Evolutionary conservation across 2,797 vertebrate species (phyloP), one percentile per base, ranked within the genome.

Genomic region (Hoplostethus atlanticus): DNA sequence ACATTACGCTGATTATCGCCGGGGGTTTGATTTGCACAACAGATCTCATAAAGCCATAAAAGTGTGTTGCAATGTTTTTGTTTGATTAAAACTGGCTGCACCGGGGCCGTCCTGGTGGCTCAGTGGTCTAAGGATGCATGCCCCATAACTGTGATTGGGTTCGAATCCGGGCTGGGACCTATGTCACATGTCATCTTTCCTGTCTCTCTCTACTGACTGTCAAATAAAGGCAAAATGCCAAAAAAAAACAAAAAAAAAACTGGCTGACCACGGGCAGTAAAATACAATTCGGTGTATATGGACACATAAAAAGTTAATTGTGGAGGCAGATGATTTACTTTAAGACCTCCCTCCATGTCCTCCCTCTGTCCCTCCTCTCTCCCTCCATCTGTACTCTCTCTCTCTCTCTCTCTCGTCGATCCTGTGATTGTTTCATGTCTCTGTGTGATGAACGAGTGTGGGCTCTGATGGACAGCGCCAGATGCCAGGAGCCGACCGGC

Each of bases 401-500:
- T 12, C 51, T 53, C 51, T 12, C 51, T 13, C 48, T 31, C 5
- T 63, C 13, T 47, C 21, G 46, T 46, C 38, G 34, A 12, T 72
- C 30, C 50, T 28, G 44, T 51, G 25, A 63, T 51, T 71, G 71
- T 61, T 81, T 73, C 76, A 69, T 68, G 72, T 79, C 57, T 58
- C 67, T 31, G 61, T 34, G 17, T 53, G 76, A 12, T 77, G 69
- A 81, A 77, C 66, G 59, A 59, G 69, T 46, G 67, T 64, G 73
- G 76, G 80, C 80, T 85, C 72, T 71, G 71, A 80, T 74, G 68
- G 53, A 58, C 50, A 67, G 81, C 81, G 81, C 79, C 85, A 89
- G 72, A 87, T 80, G 81, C 73, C 64, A 38, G 59, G 64, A 66
- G 64, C 48, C 57, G 11, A 59, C 67, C 80, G 73, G 79, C 85